A percentile compares a stretch with the other conserved stretches of the same genome.
Evolutionary conservation across 2,797 vertebrate genomes (phyloP).

Genomic region (Kryptolebias ocellatus): DNA sequence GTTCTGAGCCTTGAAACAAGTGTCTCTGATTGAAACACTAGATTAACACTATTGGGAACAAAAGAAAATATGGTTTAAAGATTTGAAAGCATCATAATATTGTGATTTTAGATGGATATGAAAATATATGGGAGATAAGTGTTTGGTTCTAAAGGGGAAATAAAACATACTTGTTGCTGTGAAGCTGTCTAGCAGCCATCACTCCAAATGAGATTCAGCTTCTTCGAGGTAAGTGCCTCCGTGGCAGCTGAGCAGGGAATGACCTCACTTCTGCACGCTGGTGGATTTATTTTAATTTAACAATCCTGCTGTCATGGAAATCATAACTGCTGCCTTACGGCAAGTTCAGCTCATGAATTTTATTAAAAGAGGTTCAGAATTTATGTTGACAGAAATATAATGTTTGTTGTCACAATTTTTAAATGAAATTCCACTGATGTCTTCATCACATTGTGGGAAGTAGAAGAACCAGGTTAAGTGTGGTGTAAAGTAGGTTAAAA

Average conservation of each 20-base stretch:
- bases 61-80: background rate
- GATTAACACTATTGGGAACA: background rate
- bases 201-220: slow-evolving; percentile 55
- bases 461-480: slow-evolving; percentile 2
- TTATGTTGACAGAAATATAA: slow-evolving; percentile 2
- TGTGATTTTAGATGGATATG: slow-evolving; percentile 2
- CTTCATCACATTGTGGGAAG: background rate
- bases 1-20: slow-evolving; percentile 4
- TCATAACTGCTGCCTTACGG: slow-evolving; percentile 27
- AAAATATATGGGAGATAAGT: background rate
- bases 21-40: background rate
- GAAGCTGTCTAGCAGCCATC: slow-evolving; percentile 52
- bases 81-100: background rate
- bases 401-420: slow-evolving; percentile 13
- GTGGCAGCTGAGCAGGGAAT: slow-evolving; percentile 41
- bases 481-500: slow-evolving; percentile 5
- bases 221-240: slow-evolving; percentile 44
- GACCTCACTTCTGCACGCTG: slow-evolving; percentile 41
- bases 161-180: slow-evolving; percentile 16
- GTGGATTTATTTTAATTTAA: slow-evolving; percentile 36
- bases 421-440: background rate
- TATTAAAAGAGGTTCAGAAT: slow-evolving; percentile 4
- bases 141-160: slow-evolving; percentile 7
- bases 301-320: slow-evolving; percentile 35
- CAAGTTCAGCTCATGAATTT: slow-evolving; percentile 24